These are phyloP conservation scores for Lysandra coridon DNA, from an alignment of 2,888 invertebrate genomes.

Conservation along the genomic window DNA sequence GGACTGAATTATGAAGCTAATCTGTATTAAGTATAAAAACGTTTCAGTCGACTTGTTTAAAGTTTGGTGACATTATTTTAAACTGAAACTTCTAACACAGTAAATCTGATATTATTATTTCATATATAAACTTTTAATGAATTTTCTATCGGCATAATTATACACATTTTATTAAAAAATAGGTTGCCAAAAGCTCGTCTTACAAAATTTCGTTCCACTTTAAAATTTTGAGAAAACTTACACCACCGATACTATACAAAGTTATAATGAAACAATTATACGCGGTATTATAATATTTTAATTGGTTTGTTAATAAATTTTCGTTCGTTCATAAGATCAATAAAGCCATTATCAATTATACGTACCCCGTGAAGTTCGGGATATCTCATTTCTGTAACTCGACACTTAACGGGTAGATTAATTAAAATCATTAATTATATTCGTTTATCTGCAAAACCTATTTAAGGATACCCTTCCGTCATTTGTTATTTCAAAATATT, in stretches of 20 bases:
- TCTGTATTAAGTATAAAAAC: not conserved
- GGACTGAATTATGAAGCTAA: not conserved
- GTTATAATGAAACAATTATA: slow-evolving; percentile 14
- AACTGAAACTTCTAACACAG: not conserved
- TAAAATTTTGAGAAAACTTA: not conserved
- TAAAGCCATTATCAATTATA: slow-evolving; percentile 26
- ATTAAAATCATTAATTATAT: slow-evolving; percentile 77
- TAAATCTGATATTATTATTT: too few species aligned
- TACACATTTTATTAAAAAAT: not conserved
- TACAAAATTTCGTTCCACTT: not conserved
- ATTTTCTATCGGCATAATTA: not conserved
- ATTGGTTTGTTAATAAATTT: slow-evolving; percentile 22
- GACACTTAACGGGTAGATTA: slow-evolving; percentile 70
- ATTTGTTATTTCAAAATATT: slow-evolving; percentile 61
- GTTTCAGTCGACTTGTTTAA: not conserved
- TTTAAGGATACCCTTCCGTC: slow-evolving; percentile 65
- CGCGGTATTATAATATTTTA: slow-evolving; percentile 12
- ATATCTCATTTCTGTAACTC: slow-evolving; percentile 71
- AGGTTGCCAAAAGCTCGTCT: not conserved
- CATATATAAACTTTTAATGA: not conserved
- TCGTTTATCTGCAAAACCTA: slow-evolving; percentile 72
- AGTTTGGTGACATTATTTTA: not conserved
- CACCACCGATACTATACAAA: slow-evolving; percentile 1
- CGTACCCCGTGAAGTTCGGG: slow-evolving; percentile 39
- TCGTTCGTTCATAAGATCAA: slow-evolving; percentile 21